Percentiles rank a stretch among this genome's conserved stretches.
Evolutionary conservation across 2,113 vertebrate genomes (phyloP).

Genomic region (Pelecanoides urinatrix): DNA sequence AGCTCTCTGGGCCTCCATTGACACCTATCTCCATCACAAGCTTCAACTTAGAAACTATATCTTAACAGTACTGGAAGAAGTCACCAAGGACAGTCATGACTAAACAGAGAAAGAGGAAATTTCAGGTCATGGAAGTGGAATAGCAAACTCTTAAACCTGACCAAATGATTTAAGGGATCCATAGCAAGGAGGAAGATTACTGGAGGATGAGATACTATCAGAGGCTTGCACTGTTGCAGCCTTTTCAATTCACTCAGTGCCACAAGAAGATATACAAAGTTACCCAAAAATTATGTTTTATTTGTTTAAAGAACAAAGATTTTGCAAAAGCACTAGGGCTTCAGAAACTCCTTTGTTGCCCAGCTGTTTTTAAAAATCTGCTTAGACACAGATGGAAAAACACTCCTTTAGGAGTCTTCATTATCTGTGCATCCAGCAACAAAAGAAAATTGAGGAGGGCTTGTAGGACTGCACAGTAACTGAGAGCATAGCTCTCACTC

Average conservation of each 20-base stretch:
- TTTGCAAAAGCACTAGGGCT: not conserved
- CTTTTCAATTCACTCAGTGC: not conserved
- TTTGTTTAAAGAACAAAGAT: not conserved
- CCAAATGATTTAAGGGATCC: not conserved
- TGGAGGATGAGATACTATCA: not conserved
- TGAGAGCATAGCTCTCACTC: not conserved
- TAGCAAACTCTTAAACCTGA: not conserved
- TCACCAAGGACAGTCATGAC: not conserved
- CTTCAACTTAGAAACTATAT: not conserved
- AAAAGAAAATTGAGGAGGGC: not conserved
- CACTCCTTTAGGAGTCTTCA: slow-evolving; percentile 30
- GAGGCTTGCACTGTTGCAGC: not conserved
- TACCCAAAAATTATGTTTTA: not conserved
- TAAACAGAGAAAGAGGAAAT: not conserved
- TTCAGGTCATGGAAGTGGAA: not conserved
- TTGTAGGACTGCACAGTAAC: not conserved
- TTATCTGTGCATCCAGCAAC: not conserved
- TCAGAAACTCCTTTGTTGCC: not conserved
- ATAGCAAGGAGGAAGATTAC: not conserved
- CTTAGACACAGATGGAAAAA: slow-evolving; percentile 32
- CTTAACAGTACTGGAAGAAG: not conserved
- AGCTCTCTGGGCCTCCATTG: not conserved
- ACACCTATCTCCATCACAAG: not conserved
- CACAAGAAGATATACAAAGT: not conserved
- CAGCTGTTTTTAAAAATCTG: slow-evolving; percentile 35